Evolutionary conservation across 2,888 invertebrate species (phyloP).

Genomic region (Pantelozetes paolii): DNA sequence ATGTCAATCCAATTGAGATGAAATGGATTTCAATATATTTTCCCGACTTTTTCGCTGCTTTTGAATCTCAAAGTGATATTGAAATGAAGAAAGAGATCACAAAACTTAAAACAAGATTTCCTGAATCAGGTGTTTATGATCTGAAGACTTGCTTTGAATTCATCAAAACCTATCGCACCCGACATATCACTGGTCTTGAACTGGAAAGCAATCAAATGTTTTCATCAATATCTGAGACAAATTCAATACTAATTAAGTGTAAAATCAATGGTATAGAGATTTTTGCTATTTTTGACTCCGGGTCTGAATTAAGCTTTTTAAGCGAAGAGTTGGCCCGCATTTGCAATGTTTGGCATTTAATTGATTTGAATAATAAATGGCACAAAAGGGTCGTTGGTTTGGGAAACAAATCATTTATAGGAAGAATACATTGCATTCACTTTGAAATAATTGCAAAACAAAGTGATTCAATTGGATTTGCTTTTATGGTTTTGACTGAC

Average conservation of each 20-base stretch:
- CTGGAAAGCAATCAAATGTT: not conserved
- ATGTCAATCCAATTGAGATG: not conserved
- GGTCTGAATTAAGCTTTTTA: not conserved
- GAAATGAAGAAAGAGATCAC: not conserved
- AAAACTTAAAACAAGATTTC: not conserved
- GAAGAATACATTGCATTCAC: conserved; percentile 11
- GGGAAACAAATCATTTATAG: not conserved
- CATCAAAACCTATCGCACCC: not conserved
- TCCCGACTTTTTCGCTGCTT: not conserved
- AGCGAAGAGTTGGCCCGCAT: not conserved
- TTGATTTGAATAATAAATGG: not conserved
- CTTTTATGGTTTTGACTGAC: not conserved
- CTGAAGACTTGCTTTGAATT: not conserved
- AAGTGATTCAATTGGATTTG: not conserved
- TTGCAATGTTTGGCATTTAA: not conserved
- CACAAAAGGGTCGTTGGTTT: not conserved
- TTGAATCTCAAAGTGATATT: not conserved
- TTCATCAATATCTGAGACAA: not conserved
- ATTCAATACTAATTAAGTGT: not conserved
- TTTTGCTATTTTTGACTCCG: not conserved
- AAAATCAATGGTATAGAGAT: not conserved
- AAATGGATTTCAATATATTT: not conserved
- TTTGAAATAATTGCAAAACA: not conserved
- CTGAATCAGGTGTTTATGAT: conserved; percentile 1
- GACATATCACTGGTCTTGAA: not conserved